phyloP scores from a whole-genome alignment of 2,797 vertebrate genomes.

The Manis pentadactyla region DNA sequence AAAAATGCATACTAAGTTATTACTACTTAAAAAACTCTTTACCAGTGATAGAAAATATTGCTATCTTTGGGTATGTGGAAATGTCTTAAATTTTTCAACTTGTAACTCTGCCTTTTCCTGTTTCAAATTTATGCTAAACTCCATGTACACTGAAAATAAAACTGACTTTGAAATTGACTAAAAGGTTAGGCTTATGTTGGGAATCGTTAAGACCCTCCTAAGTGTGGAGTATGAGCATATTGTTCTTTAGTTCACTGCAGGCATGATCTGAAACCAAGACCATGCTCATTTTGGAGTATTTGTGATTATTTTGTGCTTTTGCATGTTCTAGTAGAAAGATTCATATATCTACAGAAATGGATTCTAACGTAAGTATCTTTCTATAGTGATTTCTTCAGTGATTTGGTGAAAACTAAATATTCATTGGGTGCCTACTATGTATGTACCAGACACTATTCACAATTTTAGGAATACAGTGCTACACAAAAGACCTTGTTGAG shows the following conservation, averaged over 20 bases:
- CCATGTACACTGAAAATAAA: conserved; percentile 28
- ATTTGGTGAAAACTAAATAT: background rate
- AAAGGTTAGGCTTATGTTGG: background rate
- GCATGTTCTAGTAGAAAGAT: background rate
- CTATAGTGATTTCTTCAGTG: background rate
- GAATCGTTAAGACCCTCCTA: background rate
- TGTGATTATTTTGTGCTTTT: conserved; percentile 17
- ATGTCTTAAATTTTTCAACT: background rate
- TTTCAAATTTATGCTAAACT: background rate
- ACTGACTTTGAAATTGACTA: background rate
- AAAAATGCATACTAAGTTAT: background rate
- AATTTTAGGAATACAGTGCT: background rate
- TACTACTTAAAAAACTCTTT: background rate
- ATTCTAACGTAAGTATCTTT: background rate
- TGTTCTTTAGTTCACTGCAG: background rate
- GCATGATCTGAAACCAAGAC: background rate
- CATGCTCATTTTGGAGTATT: background rate
- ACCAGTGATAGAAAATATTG: background rate
- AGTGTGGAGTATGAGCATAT: background rate
- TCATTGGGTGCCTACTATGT: background rate
- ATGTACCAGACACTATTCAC: background rate
- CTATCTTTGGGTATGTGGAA: background rate
- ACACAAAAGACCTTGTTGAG: background rate
- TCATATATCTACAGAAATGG: background rate
- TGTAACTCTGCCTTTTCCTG: background rate